A percentile compares a stretch with the other conserved stretches of the same genome.
phyloP scores from a whole-genome alignment of 2,888 invertebrate genomes.

The Magallana nippona region DNA sequence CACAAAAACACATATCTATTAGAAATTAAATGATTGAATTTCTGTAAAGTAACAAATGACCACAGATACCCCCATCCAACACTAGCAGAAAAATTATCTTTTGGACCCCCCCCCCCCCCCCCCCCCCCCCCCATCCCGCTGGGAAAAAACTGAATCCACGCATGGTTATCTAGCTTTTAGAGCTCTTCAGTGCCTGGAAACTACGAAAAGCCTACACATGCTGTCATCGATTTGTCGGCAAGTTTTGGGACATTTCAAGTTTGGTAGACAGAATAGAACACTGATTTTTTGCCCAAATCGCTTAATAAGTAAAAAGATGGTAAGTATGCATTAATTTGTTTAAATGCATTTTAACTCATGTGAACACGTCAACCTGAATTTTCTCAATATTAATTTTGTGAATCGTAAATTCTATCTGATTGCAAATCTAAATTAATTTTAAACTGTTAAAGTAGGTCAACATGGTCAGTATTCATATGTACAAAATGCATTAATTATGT shows the following conservation, averaged over 20 bases:
- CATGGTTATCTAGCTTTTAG: background rate
- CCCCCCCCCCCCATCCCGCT: no score
- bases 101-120: no score
- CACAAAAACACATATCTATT: no score
- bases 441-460: no score
- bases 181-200: background rate
- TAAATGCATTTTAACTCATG: background rate
- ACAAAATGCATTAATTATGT: no score
- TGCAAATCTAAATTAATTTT: no score
- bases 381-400: background rate
- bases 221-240: conserved; percentile 14
- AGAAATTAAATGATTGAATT: no score
- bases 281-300: background rate
- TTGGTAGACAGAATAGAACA: background rate
- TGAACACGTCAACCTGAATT: conserved; percentile 8
- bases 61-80: no score
- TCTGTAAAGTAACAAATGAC: no score
- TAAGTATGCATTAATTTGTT: background rate
- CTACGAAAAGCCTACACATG: background rate
- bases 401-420: background rate
- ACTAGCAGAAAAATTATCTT: no score
- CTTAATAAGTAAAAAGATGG: background rate
- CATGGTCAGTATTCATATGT: no score
- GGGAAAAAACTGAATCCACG: no score
- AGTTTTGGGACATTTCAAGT: background rate